Percentiles rank a stretch among this genome's conserved stretches.
phyloP scores from a whole-genome alignment of 2,888 invertebrate species.

The Acleris emargana region DNA sequence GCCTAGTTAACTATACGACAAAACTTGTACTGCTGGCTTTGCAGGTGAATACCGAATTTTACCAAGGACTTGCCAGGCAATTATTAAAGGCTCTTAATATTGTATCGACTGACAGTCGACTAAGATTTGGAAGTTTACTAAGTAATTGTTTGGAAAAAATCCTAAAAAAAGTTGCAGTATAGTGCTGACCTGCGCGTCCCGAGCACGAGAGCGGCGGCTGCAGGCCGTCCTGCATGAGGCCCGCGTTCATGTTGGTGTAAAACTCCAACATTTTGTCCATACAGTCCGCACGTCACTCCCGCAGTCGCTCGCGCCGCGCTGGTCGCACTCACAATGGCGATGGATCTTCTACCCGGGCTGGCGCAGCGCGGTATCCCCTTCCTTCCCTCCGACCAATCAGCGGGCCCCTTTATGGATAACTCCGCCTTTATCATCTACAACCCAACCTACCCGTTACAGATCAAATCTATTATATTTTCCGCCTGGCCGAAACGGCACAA shows the following conservation, averaged over 20 bases:
- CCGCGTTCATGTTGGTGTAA: conserved; percentile 85
- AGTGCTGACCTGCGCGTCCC: conserved; percentile 85
- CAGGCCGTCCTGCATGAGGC: conserved; percentile 84
- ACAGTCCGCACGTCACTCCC: conserved; percentile 45
- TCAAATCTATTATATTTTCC: conserved; percentile 69
- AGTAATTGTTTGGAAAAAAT: no score
- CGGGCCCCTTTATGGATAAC: conserved; percentile 45
- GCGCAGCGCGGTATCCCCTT: conserved; percentile 53
- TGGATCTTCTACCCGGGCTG: conserved; percentile 42
- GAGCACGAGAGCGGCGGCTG: conserved; percentile 85
- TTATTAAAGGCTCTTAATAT: no score
- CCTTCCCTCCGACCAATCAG: conserved; percentile 59
- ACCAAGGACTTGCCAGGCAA: no score
- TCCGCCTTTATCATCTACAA: conserved; percentile 61
- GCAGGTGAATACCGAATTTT: no score
- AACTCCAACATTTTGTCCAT: conserved; percentile 87
- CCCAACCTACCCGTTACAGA: conserved; percentile 74
- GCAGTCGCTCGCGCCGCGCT: conserved; percentile 53
- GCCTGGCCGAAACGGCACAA: conserved; percentile 61
- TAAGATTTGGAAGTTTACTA: no score
- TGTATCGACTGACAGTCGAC: no score
- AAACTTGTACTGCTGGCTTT: no score
- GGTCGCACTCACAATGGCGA: conserved; percentile 59
- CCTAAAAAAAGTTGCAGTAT: not conserved
- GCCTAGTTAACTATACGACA: no score